Base-by-base conservation (phyloP, 2,797 vertebrate genomes). In the Oreonectes daqikongensis region DNA sequence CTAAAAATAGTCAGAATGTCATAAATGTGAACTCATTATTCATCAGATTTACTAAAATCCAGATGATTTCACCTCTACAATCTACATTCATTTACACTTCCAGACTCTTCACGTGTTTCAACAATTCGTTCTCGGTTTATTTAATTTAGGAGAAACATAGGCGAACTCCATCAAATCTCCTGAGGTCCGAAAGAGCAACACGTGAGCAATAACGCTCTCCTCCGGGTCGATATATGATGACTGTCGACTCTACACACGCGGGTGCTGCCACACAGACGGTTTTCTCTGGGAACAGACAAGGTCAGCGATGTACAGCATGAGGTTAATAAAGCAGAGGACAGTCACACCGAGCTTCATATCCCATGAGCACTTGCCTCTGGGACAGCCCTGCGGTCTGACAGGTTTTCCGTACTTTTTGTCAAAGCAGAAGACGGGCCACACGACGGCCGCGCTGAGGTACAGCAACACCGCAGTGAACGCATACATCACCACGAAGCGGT, bases 401-500 rank as follows among this genome's bases (percentile, higher is more conserved):
- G 95, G 93, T 1, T 93, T 91, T 3, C 97, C 95, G 0, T 98
- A 97, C 85, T 98, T 97, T 42, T 87, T 78, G 85, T 99, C 96
- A 0, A 99, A 97, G 84, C 95, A 96, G 91, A 96, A 97, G 71
- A 98, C 91, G 0, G 97, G 95, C 97, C 97, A 99, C 84, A 95
- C 89, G 73, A 98, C 95, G 0, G 96, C 95, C 0, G 95, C 94
- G 0, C 95, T 98, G 73, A 95, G 30, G 28, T 98, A 98, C 24
- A 99, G 92, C 74, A 98, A 87, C 28, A 95, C 92, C 0, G 96
- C 94, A 77, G 93, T 85, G 0, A 98, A 91, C 0, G 96, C 95
- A 82, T 95, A 95, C 48, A 97, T 86, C 1, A 94, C 95, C 77
- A 96, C 93, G 0, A 93, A 87, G 3, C 92, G 95, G 69, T 97